These are phyloP conservation scores for Cygnus olor DNA, from an alignment of 2,797 vertebrate genomes.

Conservation along the genomic window DNA sequence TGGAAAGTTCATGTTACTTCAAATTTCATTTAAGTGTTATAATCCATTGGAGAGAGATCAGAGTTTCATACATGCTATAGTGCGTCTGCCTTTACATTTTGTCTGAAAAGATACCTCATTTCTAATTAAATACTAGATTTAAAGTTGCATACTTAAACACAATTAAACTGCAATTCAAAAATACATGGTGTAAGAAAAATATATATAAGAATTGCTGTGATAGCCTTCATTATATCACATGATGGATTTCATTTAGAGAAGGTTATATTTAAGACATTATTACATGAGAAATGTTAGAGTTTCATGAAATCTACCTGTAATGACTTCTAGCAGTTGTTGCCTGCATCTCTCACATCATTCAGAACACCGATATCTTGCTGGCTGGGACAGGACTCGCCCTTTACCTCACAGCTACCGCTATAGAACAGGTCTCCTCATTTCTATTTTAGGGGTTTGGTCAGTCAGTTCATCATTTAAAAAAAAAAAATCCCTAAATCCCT, in stretches of 20 bases:
- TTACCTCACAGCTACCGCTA: background rate
- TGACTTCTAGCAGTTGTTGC: background rate
- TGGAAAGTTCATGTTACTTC: constrained; percentile 18
- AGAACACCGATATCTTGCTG: background rate
- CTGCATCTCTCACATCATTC: background rate
- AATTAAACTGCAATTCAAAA: constrained; percentile 40
- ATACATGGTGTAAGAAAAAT: background rate
- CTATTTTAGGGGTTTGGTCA: background rate
- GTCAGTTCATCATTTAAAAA: background rate
- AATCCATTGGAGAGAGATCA: constrained; percentile 27
- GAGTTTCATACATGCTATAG: background rate
- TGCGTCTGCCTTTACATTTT: background rate
- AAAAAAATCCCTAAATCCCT: background rate
- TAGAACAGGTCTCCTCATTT: background rate
- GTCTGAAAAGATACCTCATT: constrained; percentile 2
- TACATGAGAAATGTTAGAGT: background rate
- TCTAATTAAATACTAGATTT: constrained; percentile 39
- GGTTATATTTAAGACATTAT: background rate
- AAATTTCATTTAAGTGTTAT: constrained; percentile 10
- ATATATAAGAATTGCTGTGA: background rate
- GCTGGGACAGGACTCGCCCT: background rate
- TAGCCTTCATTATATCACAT: background rate
- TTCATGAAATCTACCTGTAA: background rate
- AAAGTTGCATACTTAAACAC: constrained; percentile 5
- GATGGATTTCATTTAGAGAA: background rate